Base-by-base conservation (phyloP, 2,113 vertebrate genomes). In the Podarcis muralis region DNA sequence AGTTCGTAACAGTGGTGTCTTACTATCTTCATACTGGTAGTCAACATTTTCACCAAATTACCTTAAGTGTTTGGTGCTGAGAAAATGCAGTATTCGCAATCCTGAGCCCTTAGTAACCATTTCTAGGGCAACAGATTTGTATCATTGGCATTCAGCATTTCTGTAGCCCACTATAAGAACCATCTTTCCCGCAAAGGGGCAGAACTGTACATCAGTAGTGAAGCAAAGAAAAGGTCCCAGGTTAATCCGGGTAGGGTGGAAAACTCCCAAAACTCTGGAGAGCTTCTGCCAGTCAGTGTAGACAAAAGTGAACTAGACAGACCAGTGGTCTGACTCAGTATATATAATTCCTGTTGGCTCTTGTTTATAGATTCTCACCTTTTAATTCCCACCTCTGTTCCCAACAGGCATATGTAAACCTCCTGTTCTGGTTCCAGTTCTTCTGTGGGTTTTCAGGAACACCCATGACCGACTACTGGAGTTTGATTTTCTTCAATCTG, bases 391-490 rank as follows among this genome's bases (percentile, higher is more conserved):
- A 12, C 79, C 68, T 95, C 93, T 95, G 69, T 90, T 69, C 95
- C 92, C 91, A 53, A 75, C 93, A 98, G 97, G 95, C 97, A 71
- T 98, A 97, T 0, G 97, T 98, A 88, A 97, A 96, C 92, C 96
- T 98, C 79, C 96, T 98, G 59, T 98, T 98, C 93, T 98, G 97
- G 97, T 98, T 96, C 94, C 97, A 98, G 92, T 97, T 98, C 95
- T 98, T 97, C 91, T 98, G 97, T 85, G 97, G 97, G 35, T 98
- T 98, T 96, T 98, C 97, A 85, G 97, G 97, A 93, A 96, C 97
- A 5, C 96, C 97, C 59, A 97, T 97, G 97, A 97, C 96, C 6
- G 97, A 98, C 95, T 97, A 97, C 2, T 98, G 97, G 97, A 96
- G 97, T 91, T 93, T 98, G 94, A 98, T 98, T 93, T 95, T 98